phyloP scores from a whole-genome alignment of 53 echinoderm and acorn worm genomes.

The Astropecten irregularis region DNA sequence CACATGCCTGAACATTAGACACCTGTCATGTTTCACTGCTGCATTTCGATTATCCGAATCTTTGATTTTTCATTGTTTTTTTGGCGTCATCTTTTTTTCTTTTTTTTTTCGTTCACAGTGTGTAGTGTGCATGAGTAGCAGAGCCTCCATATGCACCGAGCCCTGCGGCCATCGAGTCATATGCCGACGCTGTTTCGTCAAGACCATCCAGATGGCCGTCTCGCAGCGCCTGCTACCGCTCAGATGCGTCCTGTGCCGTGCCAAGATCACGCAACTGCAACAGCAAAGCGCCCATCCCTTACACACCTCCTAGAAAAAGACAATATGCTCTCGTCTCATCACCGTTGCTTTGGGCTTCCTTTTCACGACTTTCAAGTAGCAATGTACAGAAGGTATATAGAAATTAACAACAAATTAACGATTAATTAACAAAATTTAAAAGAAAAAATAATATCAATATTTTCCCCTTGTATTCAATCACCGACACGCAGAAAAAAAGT shows the following conservation, averaged over 20 bases:
- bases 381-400: background rate
- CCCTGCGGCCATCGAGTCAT: constrained; percentile 92
- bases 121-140: constrained; percentile 91
- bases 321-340: background rate
- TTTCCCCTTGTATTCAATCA: background rate
- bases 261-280: constrained; percentile 84
- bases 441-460: background rate
- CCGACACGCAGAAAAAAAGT: constrained; percentile 15
- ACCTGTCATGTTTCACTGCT: too few species aligned
- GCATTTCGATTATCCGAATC: too few species aligned
- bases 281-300: constrained; percentile 5
- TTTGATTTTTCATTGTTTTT: too few species aligned
- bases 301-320: background rate
- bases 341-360: constrained; percentile 28
- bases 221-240: constrained; percentile 92
- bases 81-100: too few species aligned
- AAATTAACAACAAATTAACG: background rate
- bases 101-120: constrained; percentile 87
- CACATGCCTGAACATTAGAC: too few species aligned
- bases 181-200: constrained; percentile 94
- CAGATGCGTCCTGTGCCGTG: constrained; percentile 88
- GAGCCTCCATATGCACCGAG: constrained; percentile 84
- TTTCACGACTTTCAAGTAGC: constrained; percentile 19
- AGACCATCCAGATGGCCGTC: constrained; percentile 95
- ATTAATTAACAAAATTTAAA: background rate